These are phyloP conservation scores for Pollenia amentaria DNA, from an alignment of 2,888 invertebrate species.

Conservation along the genomic window DNA sequence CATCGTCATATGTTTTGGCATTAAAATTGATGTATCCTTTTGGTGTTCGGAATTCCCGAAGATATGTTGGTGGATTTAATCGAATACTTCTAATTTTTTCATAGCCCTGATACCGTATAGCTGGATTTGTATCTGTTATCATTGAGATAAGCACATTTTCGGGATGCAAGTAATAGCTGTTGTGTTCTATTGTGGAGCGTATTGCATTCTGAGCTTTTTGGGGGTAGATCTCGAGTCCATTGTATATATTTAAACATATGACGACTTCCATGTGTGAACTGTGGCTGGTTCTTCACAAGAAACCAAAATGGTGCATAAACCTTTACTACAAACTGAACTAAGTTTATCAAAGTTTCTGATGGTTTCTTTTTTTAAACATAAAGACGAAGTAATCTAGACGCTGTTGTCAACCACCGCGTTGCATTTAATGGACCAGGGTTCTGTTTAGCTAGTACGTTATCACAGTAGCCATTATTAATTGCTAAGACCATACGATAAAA, in stretches of 20 bases:
- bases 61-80: not conserved
- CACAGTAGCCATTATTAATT: constrained; percentile 44
- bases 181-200: constrained; percentile 33
- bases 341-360: constrained; percentile 31
- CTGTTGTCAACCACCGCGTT: constrained; percentile 49
- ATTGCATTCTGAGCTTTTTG: constrained; percentile 19
- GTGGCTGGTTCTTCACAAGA: constrained; percentile 32
- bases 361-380: constrained; percentile 12
- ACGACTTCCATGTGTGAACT: constrained; percentile 27
- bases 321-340: constrained; percentile 39
- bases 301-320: constrained; percentile 10
- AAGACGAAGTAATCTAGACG: constrained; percentile 18
- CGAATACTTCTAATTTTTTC: constrained; percentile 1
- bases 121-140: not conserved
- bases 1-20: too few species aligned
- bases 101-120: constrained; percentile 7
- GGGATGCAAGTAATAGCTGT: constrained; percentile 8
- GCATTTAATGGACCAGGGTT: constrained; percentile 55
- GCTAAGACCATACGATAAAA: constrained; percentile 51
- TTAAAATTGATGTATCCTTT: too few species aligned
- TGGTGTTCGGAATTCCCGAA: too few species aligned
- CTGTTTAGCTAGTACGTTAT: constrained; percentile 44
- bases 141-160: constrained; percentile 1
- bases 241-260: constrained; percentile 41
- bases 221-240: constrained; percentile 21